Percentiles rank a stretch among this genome's conserved stretches.
Evolutionary conservation across 2,888 invertebrate species (phyloP).

Genomic region (Cheilosia vulpina): DNA sequence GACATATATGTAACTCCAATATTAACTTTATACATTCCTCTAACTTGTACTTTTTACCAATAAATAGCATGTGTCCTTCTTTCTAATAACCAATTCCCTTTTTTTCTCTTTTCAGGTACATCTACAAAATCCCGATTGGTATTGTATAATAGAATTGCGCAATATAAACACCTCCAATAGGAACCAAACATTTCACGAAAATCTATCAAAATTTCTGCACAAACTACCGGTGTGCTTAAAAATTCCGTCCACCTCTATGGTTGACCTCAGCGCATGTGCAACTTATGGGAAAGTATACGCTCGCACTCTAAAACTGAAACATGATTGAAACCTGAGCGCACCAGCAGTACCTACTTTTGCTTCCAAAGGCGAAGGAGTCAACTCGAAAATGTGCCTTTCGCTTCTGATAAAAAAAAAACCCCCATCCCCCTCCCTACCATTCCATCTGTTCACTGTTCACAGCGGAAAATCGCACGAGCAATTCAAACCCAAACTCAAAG

Average conservation of each 20-base stretch:
- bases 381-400: constrained; percentile 35
- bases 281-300: constrained; percentile 29
- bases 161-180: background rate
- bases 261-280: constrained; percentile 6
- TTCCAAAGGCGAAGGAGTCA: constrained; percentile 25
- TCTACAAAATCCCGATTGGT: too few relatives aligned
- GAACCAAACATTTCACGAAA: background rate
- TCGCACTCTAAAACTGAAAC: constrained; percentile 4
- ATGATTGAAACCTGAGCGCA: constrained; percentile 19
- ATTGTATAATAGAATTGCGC: too few relatives aligned
- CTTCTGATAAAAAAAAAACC: constrained; percentile 31
- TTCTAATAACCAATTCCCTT: too few relatives aligned
- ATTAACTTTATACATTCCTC: too few relatives aligned
- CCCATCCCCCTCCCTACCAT: background rate
- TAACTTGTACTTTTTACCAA: too few relatives aligned
- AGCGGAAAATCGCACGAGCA: constrained; percentile 13
- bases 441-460: background rate
- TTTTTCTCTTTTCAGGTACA: too few relatives aligned
- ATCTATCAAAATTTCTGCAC: background rate
- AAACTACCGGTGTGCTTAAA: background rate
- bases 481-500: constrained; percentile 3
- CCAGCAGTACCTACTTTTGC: constrained; percentile 23
- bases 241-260: constrained; percentile 2
- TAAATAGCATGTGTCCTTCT: too few relatives aligned
- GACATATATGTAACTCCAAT: too few relatives aligned